Evolutionary conservation across 2,797 vertebrate species (phyloP), one percentile per base, ranked within the genome.

Genomic region (Trematomus bernacchii): DNA sequence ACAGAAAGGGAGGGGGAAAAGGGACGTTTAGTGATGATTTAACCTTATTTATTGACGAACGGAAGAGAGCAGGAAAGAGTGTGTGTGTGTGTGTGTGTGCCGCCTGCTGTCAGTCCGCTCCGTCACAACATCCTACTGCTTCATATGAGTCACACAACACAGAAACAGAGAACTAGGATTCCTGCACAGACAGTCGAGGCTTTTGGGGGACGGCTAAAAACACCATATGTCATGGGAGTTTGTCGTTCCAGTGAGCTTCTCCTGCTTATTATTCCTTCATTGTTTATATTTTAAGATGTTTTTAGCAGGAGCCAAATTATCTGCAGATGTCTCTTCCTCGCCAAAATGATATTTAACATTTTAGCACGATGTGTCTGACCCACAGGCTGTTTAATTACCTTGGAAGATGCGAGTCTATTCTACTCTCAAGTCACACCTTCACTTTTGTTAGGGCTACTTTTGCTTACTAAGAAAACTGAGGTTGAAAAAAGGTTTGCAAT

Each of bases 401-500:
- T 58, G 1, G 1, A 42, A 59, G 40, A 57, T 57, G 66, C n/a
- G 6, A 50, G n/a, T 40, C 10, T 57, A 54, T 50, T 61, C 42
- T 23, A 18, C 42, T 51, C 61, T 30, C 2, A 69, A 55, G 14
- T 48, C 3, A 0, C 37, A 15, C 61, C 54, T 76, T 80, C 58
- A 23, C 40, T 76, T 59, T 52, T 55, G 19, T 48, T 30, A 48
- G 54, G 59, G 9, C 33, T n/a, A 37, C 48, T 61, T 71, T 75
- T 74, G 15, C 44, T 43, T 11, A 64, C 30, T 60, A 18, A 18
- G 14, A 71, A 85, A 65, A 71, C 19, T 51, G 15, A 76, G 70
- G 66, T 68, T 10, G 10, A 67, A 81, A 75, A 7, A 55, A 51
- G 30, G 42, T 68, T 63, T 73, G 63, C 46, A 73, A 71, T 78